Percentiles rank a stretch among this genome's conserved stretches.
Evolutionary conservation across 2,888 invertebrate species (phyloP).

Genomic region (Drosophila yooni): DNA sequence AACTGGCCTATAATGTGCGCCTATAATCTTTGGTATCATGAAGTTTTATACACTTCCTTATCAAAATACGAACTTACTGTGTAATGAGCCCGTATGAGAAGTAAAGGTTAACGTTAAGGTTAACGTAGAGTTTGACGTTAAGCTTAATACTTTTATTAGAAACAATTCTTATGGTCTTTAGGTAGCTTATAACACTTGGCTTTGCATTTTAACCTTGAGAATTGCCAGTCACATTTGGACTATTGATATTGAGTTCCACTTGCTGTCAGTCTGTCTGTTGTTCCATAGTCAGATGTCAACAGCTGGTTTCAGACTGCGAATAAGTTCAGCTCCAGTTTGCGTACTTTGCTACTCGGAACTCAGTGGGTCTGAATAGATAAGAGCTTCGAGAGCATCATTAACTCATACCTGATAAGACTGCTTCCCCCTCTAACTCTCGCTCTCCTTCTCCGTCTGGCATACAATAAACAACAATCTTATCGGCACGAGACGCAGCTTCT

Average conservation of each 20-base stretch:
- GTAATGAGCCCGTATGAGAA: neutral
- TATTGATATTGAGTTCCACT: neutral
- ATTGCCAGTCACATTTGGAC: neutral
- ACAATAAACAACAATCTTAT: conserved; percentile 3
- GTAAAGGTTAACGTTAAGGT: neutral
- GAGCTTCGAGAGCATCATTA: conserved; percentile 18
- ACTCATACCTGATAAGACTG: conserved; percentile 16
- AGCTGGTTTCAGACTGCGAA: conserved; percentile 12
- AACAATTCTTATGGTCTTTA: neutral
- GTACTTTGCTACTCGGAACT: neutral
- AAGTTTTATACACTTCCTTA: neutral
- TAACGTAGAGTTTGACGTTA: neutral
- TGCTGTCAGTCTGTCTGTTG: neutral
- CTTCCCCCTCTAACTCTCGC: neutral
- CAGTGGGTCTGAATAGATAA: conserved; percentile 22
- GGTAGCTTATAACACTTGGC: neutral
- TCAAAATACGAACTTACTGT: neutral
- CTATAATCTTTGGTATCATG: neutral
- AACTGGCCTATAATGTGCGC: neutral
- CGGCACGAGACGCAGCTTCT: conserved; percentile 27
- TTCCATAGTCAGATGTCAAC: neutral
- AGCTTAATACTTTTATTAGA: too few relatives aligned
- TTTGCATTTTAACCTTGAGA: neutral
- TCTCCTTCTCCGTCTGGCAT: neutral
- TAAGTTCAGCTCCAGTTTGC: neutral